Evolutionary conservation across 2,113 vertebrate genomes (phyloP).

Genomic region (Cryptotis parvus): DNA sequence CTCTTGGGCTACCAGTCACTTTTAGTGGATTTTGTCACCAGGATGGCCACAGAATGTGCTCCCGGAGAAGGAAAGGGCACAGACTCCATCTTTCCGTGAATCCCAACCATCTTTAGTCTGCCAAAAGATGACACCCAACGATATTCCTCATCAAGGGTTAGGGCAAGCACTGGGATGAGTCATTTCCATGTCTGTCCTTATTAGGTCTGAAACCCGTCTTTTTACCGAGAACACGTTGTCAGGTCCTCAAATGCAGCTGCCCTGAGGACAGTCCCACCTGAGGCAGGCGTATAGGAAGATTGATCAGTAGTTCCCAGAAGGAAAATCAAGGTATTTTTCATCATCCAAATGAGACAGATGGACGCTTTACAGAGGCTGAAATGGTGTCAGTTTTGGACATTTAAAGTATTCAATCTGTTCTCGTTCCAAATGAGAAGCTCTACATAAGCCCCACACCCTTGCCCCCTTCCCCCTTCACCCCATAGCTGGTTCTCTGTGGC

Average conservation of each 20-base stretch:
- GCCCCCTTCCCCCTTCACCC: background rate
- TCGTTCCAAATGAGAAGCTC: conserved; percentile 1
- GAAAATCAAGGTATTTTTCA: background rate
- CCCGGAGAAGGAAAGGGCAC: background rate
- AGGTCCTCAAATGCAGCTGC: background rate
- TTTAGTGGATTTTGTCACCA: background rate
- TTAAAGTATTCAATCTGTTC: background rate
- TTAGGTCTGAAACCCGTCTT: background rate
- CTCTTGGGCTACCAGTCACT: background rate
- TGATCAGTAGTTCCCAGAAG: background rate
- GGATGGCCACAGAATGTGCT: background rate
- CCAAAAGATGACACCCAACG: background rate
- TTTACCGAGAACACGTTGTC: background rate
- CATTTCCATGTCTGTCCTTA: background rate
- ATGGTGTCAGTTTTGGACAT: background rate
- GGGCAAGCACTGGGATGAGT: background rate
- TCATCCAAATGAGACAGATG: background rate
- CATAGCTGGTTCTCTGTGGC: background rate
- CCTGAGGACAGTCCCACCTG: background rate
- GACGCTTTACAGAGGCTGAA: background rate
- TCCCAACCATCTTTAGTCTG: background rate
- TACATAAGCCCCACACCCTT: background rate
- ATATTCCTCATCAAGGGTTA: background rate
- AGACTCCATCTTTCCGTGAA: background rate
- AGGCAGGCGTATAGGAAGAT: background rate